A percentile compares a stretch with the other conserved stretches of the same genome.
Conservation (phyloP, 2,888 invertebrate species). For the Drosophila ezoana region DNA sequence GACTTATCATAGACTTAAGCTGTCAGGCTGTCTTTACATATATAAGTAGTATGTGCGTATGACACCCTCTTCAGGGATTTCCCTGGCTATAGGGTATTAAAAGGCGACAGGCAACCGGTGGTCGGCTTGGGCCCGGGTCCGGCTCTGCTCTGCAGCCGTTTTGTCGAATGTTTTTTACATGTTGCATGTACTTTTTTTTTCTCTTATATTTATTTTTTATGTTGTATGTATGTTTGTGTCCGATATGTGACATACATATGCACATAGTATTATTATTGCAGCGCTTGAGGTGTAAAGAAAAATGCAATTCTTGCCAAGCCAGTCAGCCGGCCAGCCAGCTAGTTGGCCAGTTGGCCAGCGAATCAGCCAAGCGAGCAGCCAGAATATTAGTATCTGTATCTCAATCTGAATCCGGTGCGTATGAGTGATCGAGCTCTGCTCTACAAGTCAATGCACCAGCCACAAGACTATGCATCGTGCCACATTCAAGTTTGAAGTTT, state of each 20-base stretch:
- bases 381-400: conserved; percentile 27
- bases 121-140: conserved; percentile 19
- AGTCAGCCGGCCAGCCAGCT: conserved; percentile 22
- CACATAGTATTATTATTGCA: conserved; percentile 30
- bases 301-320: conserved; percentile 69
- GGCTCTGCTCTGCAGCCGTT: conserved; percentile 22
- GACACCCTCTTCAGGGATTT: not conserved
- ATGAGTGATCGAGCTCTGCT: conserved; percentile 32
- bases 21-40: too few species aligned
- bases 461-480: too few species aligned
- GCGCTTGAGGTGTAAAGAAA: conserved; percentile 33
- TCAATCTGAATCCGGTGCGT: conserved; percentile 48
- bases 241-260: conserved; percentile 21
- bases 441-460: conserved; percentile 30
- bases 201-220: not conserved
- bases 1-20: too few species aligned
- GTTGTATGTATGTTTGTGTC: conserved; percentile 13
- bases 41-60: too few species aligned
- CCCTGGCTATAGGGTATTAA: conserved; percentile 13
- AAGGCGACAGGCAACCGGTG: conserved; percentile 23
- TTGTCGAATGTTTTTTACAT: conserved; percentile 22
- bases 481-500: too few species aligned
- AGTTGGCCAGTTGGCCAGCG: conserved; percentile 12
- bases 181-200: conserved; percentile 7
- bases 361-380: conserved; percentile 30